phyloP scores from a whole-genome alignment of 1,140 invertebrate species.

The Drosophila subobscura region DNA sequence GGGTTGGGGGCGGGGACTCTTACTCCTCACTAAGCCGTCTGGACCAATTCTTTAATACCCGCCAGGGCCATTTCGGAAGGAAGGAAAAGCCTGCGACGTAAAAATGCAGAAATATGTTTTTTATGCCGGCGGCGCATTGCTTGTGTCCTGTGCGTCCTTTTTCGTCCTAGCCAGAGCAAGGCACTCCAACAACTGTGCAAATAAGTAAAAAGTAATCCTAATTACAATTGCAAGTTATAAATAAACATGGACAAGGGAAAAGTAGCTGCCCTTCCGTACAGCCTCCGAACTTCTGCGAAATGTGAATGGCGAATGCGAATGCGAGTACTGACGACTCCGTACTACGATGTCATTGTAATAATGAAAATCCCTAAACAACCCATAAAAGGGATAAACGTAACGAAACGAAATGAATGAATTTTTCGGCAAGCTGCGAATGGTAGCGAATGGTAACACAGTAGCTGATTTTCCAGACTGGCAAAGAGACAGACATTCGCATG shows the following conservation, averaged over 20 bases:
- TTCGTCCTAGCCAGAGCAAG: constrained; percentile 9
- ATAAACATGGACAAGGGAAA: constrained; percentile 69
- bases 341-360: constrained; percentile 62
- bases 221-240: constrained; percentile 81
- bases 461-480: constrained; percentile 49
- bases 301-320: constrained; percentile 29
- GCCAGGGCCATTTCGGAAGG: constrained; percentile 20
- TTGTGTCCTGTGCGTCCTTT: constrained; percentile 27
- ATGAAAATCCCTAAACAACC: constrained; percentile 78
- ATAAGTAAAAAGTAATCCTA: constrained; percentile 81
- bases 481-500: neutral
- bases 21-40: constrained; percentile 59
- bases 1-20: constrained; percentile 1
- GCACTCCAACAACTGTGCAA: constrained; percentile 68
- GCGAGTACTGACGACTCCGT: neutral
- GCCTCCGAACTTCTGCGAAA: constrained; percentile 5
- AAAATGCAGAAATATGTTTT: constrained; percentile 75
- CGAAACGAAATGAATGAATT: constrained; percentile 61
- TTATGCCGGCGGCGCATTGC: constrained; percentile 46
- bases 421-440: constrained; percentile 59
- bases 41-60: constrained; percentile 72
- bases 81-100: constrained; percentile 44
- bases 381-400: constrained; percentile 77
- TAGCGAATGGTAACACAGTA: constrained; percentile 58
- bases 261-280: constrained; percentile 15